phyloP scores from a whole-genome alignment of 2,888 invertebrate species.

The Oxyteleia sp. region DNA sequence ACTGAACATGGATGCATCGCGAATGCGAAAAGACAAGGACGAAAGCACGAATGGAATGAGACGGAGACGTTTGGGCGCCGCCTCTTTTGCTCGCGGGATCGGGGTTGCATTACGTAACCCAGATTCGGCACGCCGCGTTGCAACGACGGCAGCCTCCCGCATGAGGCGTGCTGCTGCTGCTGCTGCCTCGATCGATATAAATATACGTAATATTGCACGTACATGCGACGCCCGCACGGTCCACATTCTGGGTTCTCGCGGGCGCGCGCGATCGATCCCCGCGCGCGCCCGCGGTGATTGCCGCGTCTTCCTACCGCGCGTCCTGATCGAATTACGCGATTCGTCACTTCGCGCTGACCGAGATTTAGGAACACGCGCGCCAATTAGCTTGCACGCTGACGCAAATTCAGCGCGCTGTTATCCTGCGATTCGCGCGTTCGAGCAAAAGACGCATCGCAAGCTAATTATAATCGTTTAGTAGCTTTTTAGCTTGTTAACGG shows the following conservation, averaged over 20 bases:
- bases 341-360: background rate
- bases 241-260: constrained; percentile 44
- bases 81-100: constrained; percentile 64
- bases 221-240: constrained; percentile 22
- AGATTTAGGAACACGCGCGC: too few relatives aligned
- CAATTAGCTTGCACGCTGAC: too few relatives aligned
- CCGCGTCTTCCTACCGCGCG: background rate
- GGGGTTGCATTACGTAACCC: constrained; percentile 82
- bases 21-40: too few relatives aligned
- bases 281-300: background rate
- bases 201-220: constrained; percentile 60
- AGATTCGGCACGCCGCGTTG: constrained; percentile 82
- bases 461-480: too few relatives aligned
- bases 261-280: constrained; percentile 26
- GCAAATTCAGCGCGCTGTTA: too few relatives aligned
- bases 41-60: too few relatives aligned
- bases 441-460: too few relatives aligned
- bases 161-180: constrained; percentile 73
- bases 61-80: background rate
- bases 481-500: too few relatives aligned
- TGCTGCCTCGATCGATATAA: constrained; percentile 69
- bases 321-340: constrained; percentile 21
- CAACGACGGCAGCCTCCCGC: constrained; percentile 69
- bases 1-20: too few relatives aligned
- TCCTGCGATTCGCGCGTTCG: too few relatives aligned